Base-by-base conservation (phyloP, 2,888 invertebrate genomes). In the Ornithoptera alexandrae region DNA sequence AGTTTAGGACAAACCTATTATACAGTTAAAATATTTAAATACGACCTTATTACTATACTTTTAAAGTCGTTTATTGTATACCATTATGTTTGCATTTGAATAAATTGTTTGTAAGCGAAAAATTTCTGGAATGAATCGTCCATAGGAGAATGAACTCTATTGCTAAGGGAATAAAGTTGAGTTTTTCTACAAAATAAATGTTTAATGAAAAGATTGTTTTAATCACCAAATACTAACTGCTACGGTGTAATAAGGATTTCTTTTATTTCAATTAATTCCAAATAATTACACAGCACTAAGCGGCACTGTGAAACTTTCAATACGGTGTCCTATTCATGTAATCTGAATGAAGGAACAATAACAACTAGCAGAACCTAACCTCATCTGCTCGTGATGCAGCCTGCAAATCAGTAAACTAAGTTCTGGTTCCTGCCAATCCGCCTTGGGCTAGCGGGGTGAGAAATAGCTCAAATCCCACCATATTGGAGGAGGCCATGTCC, bases 61-160 rank as follows among this genome's bases (percentile, higher is more conserved):
- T 20, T 65, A 62, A 66, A 57, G 57, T 30, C 4, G 7, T 1
- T 62, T 62, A 65, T 69, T 30, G 7, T 15, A 61, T 58, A 18
- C 4, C 12, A 62, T 46, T 22, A 58, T 10, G 58, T 69, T 50
- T 7, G 20, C 8, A n/a, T 17, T 17, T 7, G 42, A 22, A 62
- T 50, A 2, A 36, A 53, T 58, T 50, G 22, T 57, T 69, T 62
- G 62, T 46, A 56, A 24, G 57, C 53, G 20, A 46, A 58, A 57
- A n/a, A 42, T 69, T 69, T 58, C 50, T 58, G 62, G 46, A 58
- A 62, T 57, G 22, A 36, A 30, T 65, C 58, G 58, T 46, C 30
- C 24, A 42, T 65, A 12, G 62, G 58, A 66, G 62, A 62, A 58
- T 18, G 22, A 53, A 50, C 69, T 69, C 58, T 65, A 62, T 58